These are phyloP conservation scores for Bradypus variegatus DNA, from an alignment of 2,797 vertebrate species.

Conservation along the genomic window DNA sequence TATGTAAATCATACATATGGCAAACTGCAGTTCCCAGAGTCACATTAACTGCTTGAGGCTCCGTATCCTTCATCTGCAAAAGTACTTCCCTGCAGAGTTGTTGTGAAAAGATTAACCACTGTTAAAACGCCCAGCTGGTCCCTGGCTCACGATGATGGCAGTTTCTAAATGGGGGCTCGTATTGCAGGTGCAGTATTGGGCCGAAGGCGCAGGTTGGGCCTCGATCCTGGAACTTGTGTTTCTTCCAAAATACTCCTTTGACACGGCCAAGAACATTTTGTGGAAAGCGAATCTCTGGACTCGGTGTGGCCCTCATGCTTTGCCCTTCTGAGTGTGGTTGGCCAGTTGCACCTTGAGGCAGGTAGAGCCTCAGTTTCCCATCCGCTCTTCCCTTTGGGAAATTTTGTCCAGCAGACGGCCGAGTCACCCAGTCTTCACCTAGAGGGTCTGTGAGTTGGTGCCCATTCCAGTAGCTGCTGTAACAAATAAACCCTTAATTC, in stretches of 20 bases:
- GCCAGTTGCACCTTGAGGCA: neutral
- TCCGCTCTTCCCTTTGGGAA: neutral
- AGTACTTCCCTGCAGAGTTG: neutral
- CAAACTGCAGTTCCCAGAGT: neutral
- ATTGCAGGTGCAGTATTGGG: neutral
- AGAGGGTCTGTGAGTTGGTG: neutral
- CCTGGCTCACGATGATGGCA: neutral
- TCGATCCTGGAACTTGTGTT: neutral
- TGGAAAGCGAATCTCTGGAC: neutral
- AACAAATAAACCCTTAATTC: neutral
- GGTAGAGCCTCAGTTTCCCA: neutral
- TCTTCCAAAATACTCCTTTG: neutral
- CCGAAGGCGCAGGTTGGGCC: neutral
- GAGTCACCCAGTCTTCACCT: neutral
- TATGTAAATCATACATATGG: neutral
- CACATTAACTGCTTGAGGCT: fast-evolving
- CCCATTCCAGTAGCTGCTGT: neutral
- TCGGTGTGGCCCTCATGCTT: neutral
- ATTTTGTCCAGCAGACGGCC: neutral
- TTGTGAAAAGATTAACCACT: neutral
- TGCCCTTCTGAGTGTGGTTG: neutral
- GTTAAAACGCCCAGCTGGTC: fast-evolving
- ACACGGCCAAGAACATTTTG: neutral
- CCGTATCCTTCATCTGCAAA: neutral
- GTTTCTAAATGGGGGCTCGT: neutral